These are phyloP conservation scores for Sisyra nigra DNA, from an alignment of 2,888 invertebrate genomes.

Conservation along the genomic window DNA sequence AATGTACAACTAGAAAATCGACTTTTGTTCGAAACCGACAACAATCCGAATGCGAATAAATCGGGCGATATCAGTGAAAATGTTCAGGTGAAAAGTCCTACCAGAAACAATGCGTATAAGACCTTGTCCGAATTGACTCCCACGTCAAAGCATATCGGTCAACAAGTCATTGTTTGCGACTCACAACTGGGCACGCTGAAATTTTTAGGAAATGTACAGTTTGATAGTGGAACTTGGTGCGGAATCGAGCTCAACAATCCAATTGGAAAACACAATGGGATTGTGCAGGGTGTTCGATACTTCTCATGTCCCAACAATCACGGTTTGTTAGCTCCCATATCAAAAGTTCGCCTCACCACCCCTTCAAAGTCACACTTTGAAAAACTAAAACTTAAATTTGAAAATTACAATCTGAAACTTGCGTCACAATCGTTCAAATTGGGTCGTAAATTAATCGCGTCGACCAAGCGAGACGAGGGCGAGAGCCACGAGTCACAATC, in stretches of 20 bases:
- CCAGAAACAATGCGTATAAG: too few species aligned
- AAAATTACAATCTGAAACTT: conserved; percentile 1
- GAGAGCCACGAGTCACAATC: background rate
- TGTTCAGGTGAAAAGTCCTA: too few species aligned
- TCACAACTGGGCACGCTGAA: conserved; percentile 32
- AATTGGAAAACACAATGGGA: conserved; percentile 45
- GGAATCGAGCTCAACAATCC: conserved; percentile 41
- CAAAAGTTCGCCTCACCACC: conserved; percentile 28
- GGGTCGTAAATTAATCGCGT: background rate
- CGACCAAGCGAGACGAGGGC: background rate
- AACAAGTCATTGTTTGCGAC: conserved; percentile 20
- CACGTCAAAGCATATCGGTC: conserved; percentile 18
- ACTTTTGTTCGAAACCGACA: too few species aligned
- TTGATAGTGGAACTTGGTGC: conserved; percentile 41
- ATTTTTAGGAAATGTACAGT: conserved; percentile 36
- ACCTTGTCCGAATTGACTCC: too few species aligned
- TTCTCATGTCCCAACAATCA: conserved; percentile 39
- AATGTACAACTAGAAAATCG: too few species aligned
- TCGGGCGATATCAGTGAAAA: too few species aligned
- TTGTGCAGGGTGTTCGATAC: conserved; percentile 40
- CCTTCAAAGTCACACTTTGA: conserved; percentile 5
- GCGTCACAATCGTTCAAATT: background rate
- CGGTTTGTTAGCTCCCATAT: conserved; percentile 45
- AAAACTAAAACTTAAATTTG: conserved; percentile 7
- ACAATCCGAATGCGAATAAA: too few species aligned